phyloP scores from a whole-genome alignment of 2,113 vertebrate genomes.

The Sylvilagus bachmani region DNA sequence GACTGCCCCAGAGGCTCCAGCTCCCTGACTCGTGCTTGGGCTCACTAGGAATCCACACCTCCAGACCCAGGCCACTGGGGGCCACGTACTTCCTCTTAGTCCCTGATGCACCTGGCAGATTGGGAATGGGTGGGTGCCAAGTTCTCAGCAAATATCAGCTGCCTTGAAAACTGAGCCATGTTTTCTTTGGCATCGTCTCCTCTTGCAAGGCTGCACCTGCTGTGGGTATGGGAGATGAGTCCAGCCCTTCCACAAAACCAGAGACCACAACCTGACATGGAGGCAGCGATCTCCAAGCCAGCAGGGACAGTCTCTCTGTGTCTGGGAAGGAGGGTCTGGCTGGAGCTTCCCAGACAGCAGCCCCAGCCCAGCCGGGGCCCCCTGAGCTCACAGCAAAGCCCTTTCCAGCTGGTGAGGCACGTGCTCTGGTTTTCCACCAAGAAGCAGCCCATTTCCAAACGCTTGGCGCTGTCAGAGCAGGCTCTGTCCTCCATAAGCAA shows the following conservation, averaged over 20 bases:
- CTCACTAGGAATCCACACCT: not conserved
- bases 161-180: not conserved
- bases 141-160: not conserved
- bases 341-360: fast-evolving
- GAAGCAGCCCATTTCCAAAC: not conserved
- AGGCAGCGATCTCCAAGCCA: not conserved
- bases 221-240: not conserved
- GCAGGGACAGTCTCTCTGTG: not conserved
- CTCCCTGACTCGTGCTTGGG: not conserved
- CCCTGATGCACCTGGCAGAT: not conserved
- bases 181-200: not conserved
- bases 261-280: not conserved
- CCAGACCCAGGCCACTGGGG: not conserved
- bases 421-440: not conserved
- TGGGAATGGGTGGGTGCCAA: not conserved
- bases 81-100: not conserved
- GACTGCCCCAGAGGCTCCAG: not conserved
- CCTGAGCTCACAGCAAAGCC: not conserved
- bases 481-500: not conserved
- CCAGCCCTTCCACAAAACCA: not conserved
- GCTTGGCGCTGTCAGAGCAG: not conserved
- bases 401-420: not conserved
- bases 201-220: not conserved
- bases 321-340: not conserved
- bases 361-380: not conserved